Evolutionary conservation across 2,797 vertebrate species (phyloP).

Genomic region (Parambassis ranga): DNA sequence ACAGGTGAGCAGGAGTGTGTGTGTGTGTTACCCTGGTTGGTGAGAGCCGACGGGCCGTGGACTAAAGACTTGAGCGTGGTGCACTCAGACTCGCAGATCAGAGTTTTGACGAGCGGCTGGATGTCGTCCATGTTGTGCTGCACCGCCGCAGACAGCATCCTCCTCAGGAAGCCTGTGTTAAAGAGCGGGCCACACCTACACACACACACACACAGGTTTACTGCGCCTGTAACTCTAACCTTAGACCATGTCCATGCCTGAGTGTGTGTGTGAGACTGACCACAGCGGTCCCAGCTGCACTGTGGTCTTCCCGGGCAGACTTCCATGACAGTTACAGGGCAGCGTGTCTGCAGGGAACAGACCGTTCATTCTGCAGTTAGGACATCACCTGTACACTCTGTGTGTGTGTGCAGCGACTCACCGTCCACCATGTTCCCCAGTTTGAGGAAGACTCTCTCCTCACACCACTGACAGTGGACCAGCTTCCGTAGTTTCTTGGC

Average conservation of each 20-base stretch:
- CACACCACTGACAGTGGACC: slow-evolving; percentile 97
- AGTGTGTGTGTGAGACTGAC: slow-evolving; percentile 59
- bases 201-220: neutral
- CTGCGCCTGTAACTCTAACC: too few species aligned
- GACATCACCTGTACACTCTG: neutral
- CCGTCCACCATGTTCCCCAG: slow-evolving; percentile 93
- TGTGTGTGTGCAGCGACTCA: slow-evolving; percentile 63
- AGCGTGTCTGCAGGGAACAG: slow-evolving; percentile 79
- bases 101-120: slow-evolving; percentile 90
- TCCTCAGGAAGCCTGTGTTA: slow-evolving; percentile 91
- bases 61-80: slow-evolving; percentile 83
- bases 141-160: slow-evolving; percentile 89
- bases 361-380: neutral
- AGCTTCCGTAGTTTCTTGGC: slow-evolving; percentile 88
- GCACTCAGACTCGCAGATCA: slow-evolving; percentile 94
- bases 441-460: slow-evolving; percentile 93
- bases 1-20: neutral
- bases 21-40: slow-evolving; percentile 88
- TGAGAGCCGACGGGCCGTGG: slow-evolving; percentile 73
- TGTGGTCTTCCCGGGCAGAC: slow-evolving; percentile 93
- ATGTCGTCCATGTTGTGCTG: slow-evolving; percentile 90
- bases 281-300: slow-evolving; percentile 93
- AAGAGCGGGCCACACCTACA: slow-evolving; percentile 91
- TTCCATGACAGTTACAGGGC: slow-evolving; percentile 92
- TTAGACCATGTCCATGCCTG: too few species aligned